Conservation (phyloP, 2,888 invertebrate genomes). For the Hyposoter dolosus region DNA sequence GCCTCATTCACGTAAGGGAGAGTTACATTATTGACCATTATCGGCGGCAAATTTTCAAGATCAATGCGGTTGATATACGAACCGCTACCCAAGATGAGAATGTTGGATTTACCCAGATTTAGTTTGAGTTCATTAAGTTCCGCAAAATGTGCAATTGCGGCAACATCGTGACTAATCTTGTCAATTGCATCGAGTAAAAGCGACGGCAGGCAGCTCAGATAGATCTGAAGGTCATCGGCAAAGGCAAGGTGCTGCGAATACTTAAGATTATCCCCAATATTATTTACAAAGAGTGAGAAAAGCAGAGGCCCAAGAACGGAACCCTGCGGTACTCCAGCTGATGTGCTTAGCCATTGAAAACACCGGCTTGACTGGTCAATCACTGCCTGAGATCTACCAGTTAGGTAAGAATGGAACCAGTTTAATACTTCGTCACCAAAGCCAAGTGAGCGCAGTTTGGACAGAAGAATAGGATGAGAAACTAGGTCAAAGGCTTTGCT, state of each 20-base stretch:
- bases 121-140: neutral
- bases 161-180: neutral
- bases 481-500: neutral
- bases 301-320: neutral
- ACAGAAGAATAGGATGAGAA: neutral
- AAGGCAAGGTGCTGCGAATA: no score
- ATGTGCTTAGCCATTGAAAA: neutral
- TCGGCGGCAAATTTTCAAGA: neutral
- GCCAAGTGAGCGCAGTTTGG: neutral
- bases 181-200: no score
- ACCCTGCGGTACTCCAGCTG: neutral
- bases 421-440: neutral
- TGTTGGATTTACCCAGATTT: neutral
- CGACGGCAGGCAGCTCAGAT: no score
- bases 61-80: neutral
- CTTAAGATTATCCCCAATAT: neutral
- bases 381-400: neutral
- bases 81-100: neutral
- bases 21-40: neutral
- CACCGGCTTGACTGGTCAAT: neutral
- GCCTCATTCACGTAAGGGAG: slow-evolving; percentile 17
- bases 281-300: neutral
- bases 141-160: neutral
- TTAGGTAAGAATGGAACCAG: neutral
- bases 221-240: no score